Evolutionary conservation across 2,113 vertebrate species (phyloP), one percentile per base, ranked within the genome.

Genomic region (Proterorhinus semilunaris): DNA sequence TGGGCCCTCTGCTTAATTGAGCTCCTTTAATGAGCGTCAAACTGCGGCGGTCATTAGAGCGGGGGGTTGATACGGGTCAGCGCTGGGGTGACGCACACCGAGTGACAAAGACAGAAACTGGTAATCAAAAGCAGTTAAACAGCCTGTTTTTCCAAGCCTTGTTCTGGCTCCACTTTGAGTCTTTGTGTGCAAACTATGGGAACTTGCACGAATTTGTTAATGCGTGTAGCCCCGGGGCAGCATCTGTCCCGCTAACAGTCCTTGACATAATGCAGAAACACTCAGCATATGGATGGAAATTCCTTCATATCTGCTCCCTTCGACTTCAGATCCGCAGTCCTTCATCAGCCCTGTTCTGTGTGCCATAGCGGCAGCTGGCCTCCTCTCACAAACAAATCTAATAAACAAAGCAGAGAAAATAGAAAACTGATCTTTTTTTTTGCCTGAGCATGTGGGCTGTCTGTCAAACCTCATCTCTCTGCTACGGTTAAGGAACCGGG

Each of bases 1-100:
- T 90, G 74, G 13, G 76, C 74, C 83, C 78, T 79, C 69, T 73
- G 78, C 86, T 88, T 91, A 91, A 91, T 90, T 88, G 88, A 88
- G 67, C 89, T 86, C 86, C 86, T 90, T 86, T 90, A 90, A 89
- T 86, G 88, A 90, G 81, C 85, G 89, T 89, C 86, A 85, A 86
- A 89, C 88, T 85, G 79, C 55, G 68, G 58, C 42, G 76, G 86
- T 89, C 89, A 90, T 90, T 90, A 89, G 88, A 76, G 71, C 67
- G 71, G 55, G 85, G 76, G 90, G 82, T 71, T 81, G 82, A 71
- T 71, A 76, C 48, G 83, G 88, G 88, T 88, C 88, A 91, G 69
- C 10, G 78, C 75, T 76, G 82, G 81, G 75, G 71, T 77, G 81
- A 81, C 64, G 53, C 62, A 45, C 66, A 59, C 16, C 69, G 51